Conservation (phyloP, 2,113 vertebrate genomes). For the Mus pahari region DNA sequence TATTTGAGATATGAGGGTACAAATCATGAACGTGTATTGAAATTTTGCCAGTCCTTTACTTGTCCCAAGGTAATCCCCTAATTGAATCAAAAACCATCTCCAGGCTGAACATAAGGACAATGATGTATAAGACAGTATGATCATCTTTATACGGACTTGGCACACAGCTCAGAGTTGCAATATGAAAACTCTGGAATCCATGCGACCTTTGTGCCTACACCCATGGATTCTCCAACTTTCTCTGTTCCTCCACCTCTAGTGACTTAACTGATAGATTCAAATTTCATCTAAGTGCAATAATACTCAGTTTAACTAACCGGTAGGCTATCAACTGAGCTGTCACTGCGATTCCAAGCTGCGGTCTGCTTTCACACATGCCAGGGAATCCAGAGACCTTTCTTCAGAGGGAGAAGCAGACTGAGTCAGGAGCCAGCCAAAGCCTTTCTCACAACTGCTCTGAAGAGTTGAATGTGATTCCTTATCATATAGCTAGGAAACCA, state of each 20-base stretch:
- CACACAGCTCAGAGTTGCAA: not conserved
- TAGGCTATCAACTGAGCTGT: not conserved
- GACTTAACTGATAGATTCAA: not conserved
- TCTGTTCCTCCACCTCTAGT: not conserved
- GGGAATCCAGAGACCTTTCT: not conserved
- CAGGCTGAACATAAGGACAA: not conserved
- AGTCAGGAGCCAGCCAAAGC: not conserved
- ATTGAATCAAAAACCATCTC: not conserved
- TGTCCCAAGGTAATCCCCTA: not conserved
- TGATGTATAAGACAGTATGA: not conserved
- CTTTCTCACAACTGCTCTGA: not conserved
- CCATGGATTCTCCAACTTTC: not conserved
- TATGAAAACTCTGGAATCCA: not conserved
- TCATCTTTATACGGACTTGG: not conserved
- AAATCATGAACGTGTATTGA: not conserved
- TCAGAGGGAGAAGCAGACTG: not conserved
- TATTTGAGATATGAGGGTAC: not conserved
- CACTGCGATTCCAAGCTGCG: not conserved
- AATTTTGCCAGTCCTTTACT: not conserved
- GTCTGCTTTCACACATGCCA: not conserved
- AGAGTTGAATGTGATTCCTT: not conserved
- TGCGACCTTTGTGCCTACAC: not conserved
- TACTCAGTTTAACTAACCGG: not conserved
- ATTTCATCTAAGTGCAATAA: not conserved
- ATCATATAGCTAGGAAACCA: not conserved